Conservation (phyloP, 2,888 invertebrate species). For the Stenodera caucasica region DNA sequence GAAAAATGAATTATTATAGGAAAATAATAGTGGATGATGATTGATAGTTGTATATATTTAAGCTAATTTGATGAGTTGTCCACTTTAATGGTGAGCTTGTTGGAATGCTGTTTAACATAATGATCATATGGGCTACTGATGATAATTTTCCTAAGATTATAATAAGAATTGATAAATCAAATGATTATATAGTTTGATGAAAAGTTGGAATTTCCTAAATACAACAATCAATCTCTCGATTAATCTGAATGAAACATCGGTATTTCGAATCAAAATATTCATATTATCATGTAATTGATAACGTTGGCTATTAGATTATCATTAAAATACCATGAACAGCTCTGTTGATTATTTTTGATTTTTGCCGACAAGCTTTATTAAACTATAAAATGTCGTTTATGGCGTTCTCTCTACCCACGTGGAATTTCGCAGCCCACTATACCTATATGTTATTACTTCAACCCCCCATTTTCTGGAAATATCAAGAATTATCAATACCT, state of each 20-base stretch:
- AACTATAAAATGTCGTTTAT: too few species aligned
- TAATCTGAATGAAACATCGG: too few species aligned
- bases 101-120: conserved; percentile 23
- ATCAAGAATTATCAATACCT: too few species aligned
- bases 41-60: conserved; percentile 23
- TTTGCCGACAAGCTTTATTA: neutral
- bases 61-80: conserved; percentile 20
- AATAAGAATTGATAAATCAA: neutral
- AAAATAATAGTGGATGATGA: conserved; percentile 27
- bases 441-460: too few species aligned
- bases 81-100: conserved; percentile 10
- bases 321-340: conserved; percentile 11
- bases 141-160: conserved; percentile 1
- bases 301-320: conserved; percentile 18
- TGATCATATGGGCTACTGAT: conserved; percentile 26
- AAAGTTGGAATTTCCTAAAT: too few species aligned
- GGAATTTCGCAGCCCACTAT: too few species aligned
- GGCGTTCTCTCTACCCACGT: too few species aligned
- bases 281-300: conserved; percentile 25
- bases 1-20: conserved; percentile 25
- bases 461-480: too few species aligned
- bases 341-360: too few species aligned
- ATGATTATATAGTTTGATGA: neutral
- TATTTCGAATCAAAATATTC: conserved; percentile 24
- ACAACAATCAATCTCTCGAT: too few species aligned